A percentile compares a stretch with the other conserved stretches of the same genome.
Evolutionary conservation across 2,888 invertebrate genomes (phyloP).

Genomic region (Ecdyonurus torrentis): DNA sequence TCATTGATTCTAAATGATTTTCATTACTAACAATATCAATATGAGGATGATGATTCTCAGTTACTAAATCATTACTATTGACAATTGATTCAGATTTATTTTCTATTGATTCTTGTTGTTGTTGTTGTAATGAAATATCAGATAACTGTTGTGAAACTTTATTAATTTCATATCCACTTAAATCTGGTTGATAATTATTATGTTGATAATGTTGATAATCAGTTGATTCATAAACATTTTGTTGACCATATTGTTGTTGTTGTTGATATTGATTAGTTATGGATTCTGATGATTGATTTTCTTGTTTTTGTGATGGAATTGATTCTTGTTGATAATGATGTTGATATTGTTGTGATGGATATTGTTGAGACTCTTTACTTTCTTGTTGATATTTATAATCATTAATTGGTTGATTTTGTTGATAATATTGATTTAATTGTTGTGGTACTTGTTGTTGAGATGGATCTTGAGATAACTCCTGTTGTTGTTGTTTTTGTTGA

Average conservation of each 20-base stretch:
- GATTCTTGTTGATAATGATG: not conserved
- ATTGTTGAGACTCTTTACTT: too few species aligned
- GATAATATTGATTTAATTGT: not conserved
- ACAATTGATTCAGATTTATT: not conserved
- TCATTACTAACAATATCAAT: too few species aligned
- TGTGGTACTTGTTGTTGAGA: not conserved
- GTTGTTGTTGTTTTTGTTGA: not conserved
- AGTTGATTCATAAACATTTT: too few species aligned
- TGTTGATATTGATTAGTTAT: too few species aligned
- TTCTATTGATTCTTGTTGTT: not conserved
- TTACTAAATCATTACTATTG: not conserved
- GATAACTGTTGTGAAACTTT: not conserved
- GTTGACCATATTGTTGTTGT: too few species aligned
- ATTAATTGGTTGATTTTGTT: not conserved
- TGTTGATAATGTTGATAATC: too few species aligned
- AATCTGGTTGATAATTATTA: not conserved
- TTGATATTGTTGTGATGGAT: not conserved
- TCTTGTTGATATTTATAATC: too few species aligned
- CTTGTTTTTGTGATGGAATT: too few species aligned
- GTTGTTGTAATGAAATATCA: not conserved
- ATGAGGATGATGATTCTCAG: too few species aligned
- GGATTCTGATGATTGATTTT: not conserved
- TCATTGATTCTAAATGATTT: not conserved
- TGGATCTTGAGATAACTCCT: too few species aligned
- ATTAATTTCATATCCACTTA: not conserved